These are phyloP conservation scores for Hemiscyllium ocellatum DNA, from an alignment of 2,113 vertebrate species.

Conservation along the genomic window DNA sequence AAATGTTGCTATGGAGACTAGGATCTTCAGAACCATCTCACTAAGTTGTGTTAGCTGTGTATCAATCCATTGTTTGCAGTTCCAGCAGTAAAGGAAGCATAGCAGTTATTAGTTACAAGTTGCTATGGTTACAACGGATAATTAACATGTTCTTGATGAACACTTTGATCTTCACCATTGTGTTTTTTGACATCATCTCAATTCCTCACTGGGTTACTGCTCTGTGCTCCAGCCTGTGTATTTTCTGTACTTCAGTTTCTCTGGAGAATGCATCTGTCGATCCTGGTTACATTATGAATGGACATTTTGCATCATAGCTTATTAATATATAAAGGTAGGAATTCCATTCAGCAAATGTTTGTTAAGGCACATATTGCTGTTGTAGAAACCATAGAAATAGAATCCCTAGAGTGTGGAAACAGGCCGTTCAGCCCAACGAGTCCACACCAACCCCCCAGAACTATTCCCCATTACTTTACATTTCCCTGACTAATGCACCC, in stretches of 20 bases:
- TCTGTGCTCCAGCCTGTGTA: not conserved
- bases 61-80: not conserved
- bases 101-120: constrained; percentile 6
- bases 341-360: not conserved
- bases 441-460: no score
- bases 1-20: constrained; percentile 9
- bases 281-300: not conserved
- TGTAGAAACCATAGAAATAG: no score
- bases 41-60: not conserved
- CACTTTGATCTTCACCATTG: not conserved
- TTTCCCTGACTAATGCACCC: no score
- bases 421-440: no score
- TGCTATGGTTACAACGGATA: constrained; percentile 23
- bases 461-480: no score
- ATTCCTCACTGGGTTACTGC: not conserved
- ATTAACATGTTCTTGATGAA: constrained; percentile 2
- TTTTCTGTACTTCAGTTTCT: not conserved
- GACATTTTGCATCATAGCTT: not conserved
- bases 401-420: no score
- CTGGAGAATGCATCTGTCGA: not conserved
- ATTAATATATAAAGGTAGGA: not conserved
- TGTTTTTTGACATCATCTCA: not conserved
- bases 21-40: not conserved
- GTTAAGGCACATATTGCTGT: no score
- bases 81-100: not conserved